Conservation (phyloP, 2,888 invertebrate species). For the Drosophila diplacantha region DNA sequence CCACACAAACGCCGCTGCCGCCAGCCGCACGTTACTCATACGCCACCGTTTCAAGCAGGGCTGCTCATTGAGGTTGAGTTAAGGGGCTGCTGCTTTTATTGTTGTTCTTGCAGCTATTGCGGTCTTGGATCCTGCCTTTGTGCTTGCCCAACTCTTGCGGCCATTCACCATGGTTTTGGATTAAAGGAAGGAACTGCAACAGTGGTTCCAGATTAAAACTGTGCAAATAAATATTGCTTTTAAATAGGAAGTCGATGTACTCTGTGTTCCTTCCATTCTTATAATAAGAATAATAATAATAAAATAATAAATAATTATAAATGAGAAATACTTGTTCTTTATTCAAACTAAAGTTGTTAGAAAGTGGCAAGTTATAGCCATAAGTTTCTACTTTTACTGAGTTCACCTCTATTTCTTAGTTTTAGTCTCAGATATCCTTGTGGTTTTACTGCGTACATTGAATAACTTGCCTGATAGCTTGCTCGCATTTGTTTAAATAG, state of each 20-base stretch:
- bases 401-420: not conserved
- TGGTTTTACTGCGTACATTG: not conserved
- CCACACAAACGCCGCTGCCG: constrained; percentile 22
- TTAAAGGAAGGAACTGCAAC: not conserved
- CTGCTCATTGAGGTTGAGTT: constrained; percentile 69
- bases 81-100: constrained; percentile 52
- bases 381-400: not conserved
- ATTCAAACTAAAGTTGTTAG: not conserved
- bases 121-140: constrained; percentile 38
- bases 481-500: constrained; percentile 39
- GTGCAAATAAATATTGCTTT: not conserved
- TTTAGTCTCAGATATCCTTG: not conserved
- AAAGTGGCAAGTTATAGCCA: not conserved
- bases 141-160: constrained; percentile 14
- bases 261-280: no score
- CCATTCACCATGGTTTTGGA: not conserved
- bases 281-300: no score
- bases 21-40: constrained; percentile 57
- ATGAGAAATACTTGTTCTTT: not conserved
- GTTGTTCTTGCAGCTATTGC: constrained; percentile 38
- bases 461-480: constrained; percentile 2
- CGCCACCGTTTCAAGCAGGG: constrained; percentile 52
- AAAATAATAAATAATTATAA: not conserved
- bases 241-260: not conserved
- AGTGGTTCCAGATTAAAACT: constrained; percentile 1